Evolutionary conservation across 2,888 invertebrate species (phyloP), one percentile per base, ranked within the genome.

Genomic region (Philonicus albiceps): DNA sequence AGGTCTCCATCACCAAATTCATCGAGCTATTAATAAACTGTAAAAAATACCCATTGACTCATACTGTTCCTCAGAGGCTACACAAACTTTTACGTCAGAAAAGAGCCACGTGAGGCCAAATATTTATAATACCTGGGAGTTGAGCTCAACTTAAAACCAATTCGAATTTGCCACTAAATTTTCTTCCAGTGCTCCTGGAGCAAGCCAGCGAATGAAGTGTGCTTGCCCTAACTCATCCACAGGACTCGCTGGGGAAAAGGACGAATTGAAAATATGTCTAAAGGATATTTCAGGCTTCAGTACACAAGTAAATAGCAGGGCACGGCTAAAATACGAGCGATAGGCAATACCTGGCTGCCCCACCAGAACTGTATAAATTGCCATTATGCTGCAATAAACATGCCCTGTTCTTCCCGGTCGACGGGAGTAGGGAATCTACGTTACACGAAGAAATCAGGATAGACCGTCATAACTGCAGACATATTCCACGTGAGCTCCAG

Each of bases 381-480:
- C 83, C 75, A 86, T 87, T 87, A 86, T 83, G 78, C 73, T 73
- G 83, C 87, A 86, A 86, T 87, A 87, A 87, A 87, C 84, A 87
- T 84, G 64, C 22, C 64, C 81, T 34, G 22, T 19, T 64, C 64
- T 43, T 22, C 64, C 81, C 64, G 22, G 40, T 16, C 64, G 31
- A 34, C n/a, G 27, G 22, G 53, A 83, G 64, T 22, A 37, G 55
- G 6, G 16, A 53, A 34, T 64, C 34, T 64, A 83, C 37, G 31
- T 83, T 55, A 83, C 64, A 19, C 16, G 34, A 64, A 83, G 81
- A 64, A 64, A 83, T 83, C 55, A 19, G 34, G 81, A 34, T 37
- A 64, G 81, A 37, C 81, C 64, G 81, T 83, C 81, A 83, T 83
- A 83, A 64, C 81, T 49, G 34, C 64, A 64, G 64, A 34, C 81